Evolutionary conservation across 2,797 vertebrate genomes (phyloP), one percentile per base, ranked within the genome.

Genomic region (Valencia hispanica): DNA sequence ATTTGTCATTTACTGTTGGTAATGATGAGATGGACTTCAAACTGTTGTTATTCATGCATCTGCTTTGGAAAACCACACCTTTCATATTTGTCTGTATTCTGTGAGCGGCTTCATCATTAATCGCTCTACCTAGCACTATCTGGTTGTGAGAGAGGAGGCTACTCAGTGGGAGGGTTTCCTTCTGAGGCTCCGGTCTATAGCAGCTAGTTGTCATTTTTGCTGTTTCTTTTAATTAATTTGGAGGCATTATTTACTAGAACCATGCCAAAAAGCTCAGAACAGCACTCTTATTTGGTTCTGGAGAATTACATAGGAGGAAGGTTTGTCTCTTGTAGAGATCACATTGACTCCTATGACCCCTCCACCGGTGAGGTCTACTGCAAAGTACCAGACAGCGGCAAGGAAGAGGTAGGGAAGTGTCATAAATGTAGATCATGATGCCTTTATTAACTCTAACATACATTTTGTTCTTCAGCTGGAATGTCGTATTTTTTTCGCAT

Each of bases 251-350:
- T 61, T 48, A 48, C 45, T 30, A 48, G 48, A 83, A 73, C 17
- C 57, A 91, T 89, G 90, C 51, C 79, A 1, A 86, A 69, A 30
- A 91, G 95, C 88, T 92, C 92, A 18, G 90, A 84, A 43, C 83
- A 90, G 25, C 73, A 75, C 41, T 53, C 89, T 1, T 81, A 91
- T 47, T 73, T 98, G 89, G 88, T 96, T 36, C 87, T 99, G 91
- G 96, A 99, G 90, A 99, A 99, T 86, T 99, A 95, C 80, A 97
- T 99, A 43, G 96, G 91, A 20, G 98, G 98, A 2, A 95, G 92
- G 82, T 99, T 99, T 75, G 84, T 97, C 47, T 89, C 96, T 20
- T 97, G 96, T 79, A 78, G 78, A 59, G 93, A 91, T 0, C 95
- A 96, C 43, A 87, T 99, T 47, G 96, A 99, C 90, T 98, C 98